These are phyloP conservation scores for Ferrisia virgata DNA, from an alignment of 2,888 invertebrate species.

Conservation along the genomic window DNA sequence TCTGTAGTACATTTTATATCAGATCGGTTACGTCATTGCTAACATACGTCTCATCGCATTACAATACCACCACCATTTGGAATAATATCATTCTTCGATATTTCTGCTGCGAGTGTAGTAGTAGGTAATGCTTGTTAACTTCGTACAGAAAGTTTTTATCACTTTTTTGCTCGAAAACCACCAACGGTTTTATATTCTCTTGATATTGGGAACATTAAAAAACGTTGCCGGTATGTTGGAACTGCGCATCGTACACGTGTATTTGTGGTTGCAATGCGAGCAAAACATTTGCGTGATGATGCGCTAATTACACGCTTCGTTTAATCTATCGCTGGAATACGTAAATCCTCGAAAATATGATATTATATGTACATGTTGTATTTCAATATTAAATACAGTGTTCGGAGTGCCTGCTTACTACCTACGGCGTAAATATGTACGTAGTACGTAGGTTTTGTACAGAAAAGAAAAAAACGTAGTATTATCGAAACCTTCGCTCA, in stretches of 20 bases:
- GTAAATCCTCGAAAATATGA: not conserved
- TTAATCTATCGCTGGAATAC: not conserved
- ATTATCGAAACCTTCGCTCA: not conserved
- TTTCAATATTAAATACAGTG: no score
- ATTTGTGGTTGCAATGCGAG: not conserved
- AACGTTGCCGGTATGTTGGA: conserved; percentile 41
- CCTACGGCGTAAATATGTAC: no score
- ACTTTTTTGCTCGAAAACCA: not conserved
- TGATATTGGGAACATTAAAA: conserved; percentile 32
- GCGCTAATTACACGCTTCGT: not conserved
- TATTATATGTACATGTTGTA: not conserved
- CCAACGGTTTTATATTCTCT: not conserved
- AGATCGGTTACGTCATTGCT: not conserved
- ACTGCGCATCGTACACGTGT: not conserved
- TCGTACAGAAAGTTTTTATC: not conserved
- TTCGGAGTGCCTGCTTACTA: no score
- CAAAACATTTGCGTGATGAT: not conserved
- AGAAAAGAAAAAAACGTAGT: not conserved
- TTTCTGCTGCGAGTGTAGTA: not conserved
- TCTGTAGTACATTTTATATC: not conserved
- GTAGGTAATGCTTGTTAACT: no score
- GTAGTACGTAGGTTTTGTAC: not conserved
- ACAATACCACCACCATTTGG: no score
- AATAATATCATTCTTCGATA: not conserved
- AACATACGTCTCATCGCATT: not conserved